Conservation (phyloP, 2,113 vertebrate genomes). For the Epinephelus moara region DNA sequence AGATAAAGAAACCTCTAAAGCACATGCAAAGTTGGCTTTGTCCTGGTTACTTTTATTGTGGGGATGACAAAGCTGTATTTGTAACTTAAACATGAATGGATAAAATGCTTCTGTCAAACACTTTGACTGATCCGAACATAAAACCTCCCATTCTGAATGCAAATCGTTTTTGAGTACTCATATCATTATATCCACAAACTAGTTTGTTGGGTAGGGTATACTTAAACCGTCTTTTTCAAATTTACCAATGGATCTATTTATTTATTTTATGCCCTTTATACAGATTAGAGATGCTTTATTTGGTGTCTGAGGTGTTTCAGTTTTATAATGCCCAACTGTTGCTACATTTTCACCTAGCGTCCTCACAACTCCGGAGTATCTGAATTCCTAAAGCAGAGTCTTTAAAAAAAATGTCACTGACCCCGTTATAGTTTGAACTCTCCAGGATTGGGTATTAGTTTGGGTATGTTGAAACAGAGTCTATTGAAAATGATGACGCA, state of each 20-base stretch:
- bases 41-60: not conserved
- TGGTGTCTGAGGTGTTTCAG: too few species aligned
- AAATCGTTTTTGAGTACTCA: not conserved
- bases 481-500: too few species aligned
- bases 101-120: not conserved
- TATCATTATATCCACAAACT: not conserved
- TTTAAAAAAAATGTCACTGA: too few species aligned
- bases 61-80: not conserved
- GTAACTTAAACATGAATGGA: not conserved
- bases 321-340: too few species aligned
- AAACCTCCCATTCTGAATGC: not conserved
- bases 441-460: too few species aligned
- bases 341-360: too few species aligned
- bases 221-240: not conserved
- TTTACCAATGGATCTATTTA: not conserved
- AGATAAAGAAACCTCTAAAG: not conserved
- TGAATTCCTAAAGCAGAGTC: too few species aligned
- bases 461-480: too few species aligned
- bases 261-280: not conserved
- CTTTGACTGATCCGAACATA: not conserved
- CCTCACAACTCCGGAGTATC: too few species aligned
- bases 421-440: too few species aligned
- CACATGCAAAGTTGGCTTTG: slow-evolving; percentile 20
- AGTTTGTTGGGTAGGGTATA: not conserved
- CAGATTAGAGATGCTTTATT: not conserved